Evolutionary conservation across 2,888 invertebrate species (phyloP).

Genomic region (Drosophila affinis): DNA sequence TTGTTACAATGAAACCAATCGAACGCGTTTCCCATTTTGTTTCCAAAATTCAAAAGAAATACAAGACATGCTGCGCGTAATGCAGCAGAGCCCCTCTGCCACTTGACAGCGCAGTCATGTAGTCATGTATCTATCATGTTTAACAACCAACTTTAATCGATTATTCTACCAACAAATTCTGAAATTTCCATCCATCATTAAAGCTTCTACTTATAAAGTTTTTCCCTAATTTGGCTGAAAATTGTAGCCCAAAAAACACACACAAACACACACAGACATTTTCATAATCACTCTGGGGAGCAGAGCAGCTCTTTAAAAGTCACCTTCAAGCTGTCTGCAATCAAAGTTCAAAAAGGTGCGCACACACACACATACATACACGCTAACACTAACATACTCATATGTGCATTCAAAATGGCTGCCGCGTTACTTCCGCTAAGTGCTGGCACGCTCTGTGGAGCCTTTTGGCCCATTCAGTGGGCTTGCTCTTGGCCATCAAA

Average conservation of each 20-base stretch:
- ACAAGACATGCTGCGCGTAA: no score
- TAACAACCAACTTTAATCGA: not conserved
- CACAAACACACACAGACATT: not conserved
- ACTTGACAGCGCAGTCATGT: no score
- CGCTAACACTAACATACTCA: not conserved
- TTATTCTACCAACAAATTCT: not conserved
- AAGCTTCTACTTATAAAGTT: not conserved
- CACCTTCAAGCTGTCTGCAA: constrained; percentile 1
- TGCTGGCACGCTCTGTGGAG: constrained; percentile 16
- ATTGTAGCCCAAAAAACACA: not conserved
- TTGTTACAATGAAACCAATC: not conserved
- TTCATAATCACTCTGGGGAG: not conserved
- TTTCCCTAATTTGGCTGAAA: not conserved
- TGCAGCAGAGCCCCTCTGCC: no score
- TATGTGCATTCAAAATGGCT: constrained; percentile 43
- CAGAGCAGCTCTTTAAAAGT: constrained; percentile 6
- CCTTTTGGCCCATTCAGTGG: constrained; percentile 37
- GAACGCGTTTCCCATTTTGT: no score
- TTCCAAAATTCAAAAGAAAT: no score
- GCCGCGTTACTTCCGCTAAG: constrained; percentile 42
- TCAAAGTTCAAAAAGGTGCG: constrained; percentile 28
- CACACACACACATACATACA: not conserved
- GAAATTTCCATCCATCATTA: not conserved
- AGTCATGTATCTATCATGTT: no score
- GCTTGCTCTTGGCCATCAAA: constrained; percentile 54